Base-by-base conservation (phyloP, 1,140 invertebrate species). In the Drosophila mojavensis region DNA sequence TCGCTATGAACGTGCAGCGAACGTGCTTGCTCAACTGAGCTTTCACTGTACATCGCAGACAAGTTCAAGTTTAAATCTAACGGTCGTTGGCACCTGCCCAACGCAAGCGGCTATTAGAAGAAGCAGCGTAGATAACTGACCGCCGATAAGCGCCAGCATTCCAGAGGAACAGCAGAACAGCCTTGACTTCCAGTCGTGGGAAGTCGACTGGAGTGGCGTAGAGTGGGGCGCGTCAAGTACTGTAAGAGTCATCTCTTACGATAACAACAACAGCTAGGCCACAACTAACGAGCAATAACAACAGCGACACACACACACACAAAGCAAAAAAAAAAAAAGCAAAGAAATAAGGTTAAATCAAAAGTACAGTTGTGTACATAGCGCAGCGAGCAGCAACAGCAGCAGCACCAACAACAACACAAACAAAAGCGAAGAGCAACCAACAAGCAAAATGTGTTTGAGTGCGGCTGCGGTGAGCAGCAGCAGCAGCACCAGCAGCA, bases 361-460 rank as follows among this genome's bases (percentile, higher is more conserved):
- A 90, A 89, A 90, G 85, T 90, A 89, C 85, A 89, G 84, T 89
- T 88, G 84, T 88, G 84, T 88, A 88, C 84, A 88, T 84, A 88
- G 84, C 84, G 77, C 84, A 81, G 70, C 80, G 80, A 88, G 84
- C 79, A 88, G 75, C 74, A 80, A 60, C 81, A 84, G 28, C 28
- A 30, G 28, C 28, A 69, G 24, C 75, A 84, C 56, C 70, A 84
- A 85, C 75, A 82, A 88, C 82, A 82, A 80, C 85, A 86, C 72
- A 78, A 78, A 75, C 76, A 78, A 78, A 78, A 78, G 76, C 76
- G 58, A 78, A 78, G 67, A 72, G 77, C 74, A 71, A 43, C 75
- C 67, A 85, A 79, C 78, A 79, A 84, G 80, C 80, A 82, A 88
- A 88, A 88, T 86, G 83, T 86, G 83, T 86, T 88, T 86, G 82